Evolutionary conservation across 2,797 vertebrate genomes (phyloP), one percentile per base, ranked within the genome.

Genomic region (Brachymystax lenok): DNA sequence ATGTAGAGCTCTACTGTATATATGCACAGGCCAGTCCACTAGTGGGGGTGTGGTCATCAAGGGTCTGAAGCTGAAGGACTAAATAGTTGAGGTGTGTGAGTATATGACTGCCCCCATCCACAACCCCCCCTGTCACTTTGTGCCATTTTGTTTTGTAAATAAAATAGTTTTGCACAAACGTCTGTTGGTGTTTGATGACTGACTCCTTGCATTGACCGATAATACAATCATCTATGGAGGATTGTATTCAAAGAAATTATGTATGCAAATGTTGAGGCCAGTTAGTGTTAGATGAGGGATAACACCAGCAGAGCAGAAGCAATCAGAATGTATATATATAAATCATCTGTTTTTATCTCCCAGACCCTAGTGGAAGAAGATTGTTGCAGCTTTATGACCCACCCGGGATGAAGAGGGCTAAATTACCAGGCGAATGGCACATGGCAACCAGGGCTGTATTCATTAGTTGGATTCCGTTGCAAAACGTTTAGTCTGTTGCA

Each of bases 61-160:
- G 24, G 56, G 54, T 40, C 70, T 52, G 84, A 92, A 89, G 92
- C 16, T 19, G 19, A 59, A 59, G 5, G 87, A 89, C 88, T 92
- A 91, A 87, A 93, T 89, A 86, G 93, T 89, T 92, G n/a, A 21
- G 91, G 94, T 95, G 90, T 94, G 96, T 96, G 97, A 96, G 96
- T 96, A 94, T 91, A 95, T 95, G 87, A 88, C 88, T 89, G 89
- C 87, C 96, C 54, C 54, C 54, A 5, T 17, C 35, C 35, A 19
- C 6, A 10, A 21, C 56, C 17, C 5, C 56, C 95, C 94, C 95
- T 96, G 94, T 97, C 95, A 97, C 95, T 96, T 95, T 95, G 97
- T 98, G 97, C 97, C 97, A 98, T 98, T 97, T 96, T 95, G 96
- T 96, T 96, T 96, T 99, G 98, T 99, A 99, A 98, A 99, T 99